Conservation (phyloP, 1,140 invertebrate genomes). For the Orussus abietinus region DNA sequence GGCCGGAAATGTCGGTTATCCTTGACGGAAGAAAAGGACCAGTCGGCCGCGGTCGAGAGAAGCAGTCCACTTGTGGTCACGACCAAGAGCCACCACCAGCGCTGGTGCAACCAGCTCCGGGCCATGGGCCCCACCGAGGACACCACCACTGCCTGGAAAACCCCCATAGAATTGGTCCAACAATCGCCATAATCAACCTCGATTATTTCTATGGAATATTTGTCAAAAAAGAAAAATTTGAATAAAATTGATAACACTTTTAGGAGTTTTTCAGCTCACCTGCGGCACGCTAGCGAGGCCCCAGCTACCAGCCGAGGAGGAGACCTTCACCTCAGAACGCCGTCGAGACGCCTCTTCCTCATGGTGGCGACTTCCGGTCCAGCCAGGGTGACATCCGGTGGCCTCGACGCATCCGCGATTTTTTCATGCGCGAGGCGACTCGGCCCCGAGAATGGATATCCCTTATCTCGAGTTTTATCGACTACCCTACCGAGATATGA, state of each 20-base stretch:
- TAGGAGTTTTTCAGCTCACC: too few relatives aligned
- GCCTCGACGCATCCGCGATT: not conserved
- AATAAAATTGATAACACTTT: too few relatives aligned
- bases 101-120: constrained; percentile 42
- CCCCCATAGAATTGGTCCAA: too few relatives aligned
- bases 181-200: too few relatives aligned
- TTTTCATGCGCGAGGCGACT: not conserved
- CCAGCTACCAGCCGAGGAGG: too few relatives aligned
- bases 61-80: constrained; percentile 35
- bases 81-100: constrained; percentile 47
- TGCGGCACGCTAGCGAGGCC: too few relatives aligned
- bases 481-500: too few relatives aligned
- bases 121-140: constrained; percentile 41
- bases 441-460: too few relatives aligned
- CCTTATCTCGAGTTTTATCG: too few relatives aligned
- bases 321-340: not conserved
- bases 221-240: too few relatives aligned
- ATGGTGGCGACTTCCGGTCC: not conserved
- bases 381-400: not conserved
- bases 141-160: too few relatives aligned
- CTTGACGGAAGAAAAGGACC: constrained; percentile 19
- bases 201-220: too few relatives aligned
- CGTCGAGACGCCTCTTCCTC: not conserved
- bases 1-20: constrained; percentile 13
- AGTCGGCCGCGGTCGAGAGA: constrained; percentile 22